Conservation (phyloP, 2,113 vertebrate species). For the Microcebus ravelobensis region DNA sequence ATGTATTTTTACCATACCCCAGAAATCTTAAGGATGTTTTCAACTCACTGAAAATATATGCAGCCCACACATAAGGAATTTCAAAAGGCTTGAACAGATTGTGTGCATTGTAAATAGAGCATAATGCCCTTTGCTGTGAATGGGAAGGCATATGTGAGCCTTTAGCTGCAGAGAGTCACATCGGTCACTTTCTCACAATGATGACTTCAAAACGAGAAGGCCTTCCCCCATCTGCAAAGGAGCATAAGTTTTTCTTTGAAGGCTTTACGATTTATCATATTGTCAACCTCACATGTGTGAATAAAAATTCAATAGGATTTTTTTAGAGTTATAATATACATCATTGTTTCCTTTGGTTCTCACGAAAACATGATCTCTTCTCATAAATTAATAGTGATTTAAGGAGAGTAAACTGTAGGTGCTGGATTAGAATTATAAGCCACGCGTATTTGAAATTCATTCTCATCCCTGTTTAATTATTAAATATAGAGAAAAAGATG, state of each 20-base stretch:
- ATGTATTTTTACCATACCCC: background rate
- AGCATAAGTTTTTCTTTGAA: background rate
- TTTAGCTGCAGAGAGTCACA: background rate
- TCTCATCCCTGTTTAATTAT: background rate
- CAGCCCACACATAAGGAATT: conserved; percentile 43
- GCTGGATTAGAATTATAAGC: background rate
- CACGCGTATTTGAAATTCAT: background rate
- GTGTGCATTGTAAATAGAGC: conserved; percentile 5
- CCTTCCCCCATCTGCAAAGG: background rate
- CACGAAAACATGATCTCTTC: background rate
- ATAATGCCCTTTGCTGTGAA: conserved; percentile 11
- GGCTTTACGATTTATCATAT: background rate
- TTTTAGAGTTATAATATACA: background rate
- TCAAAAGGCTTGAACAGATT: conserved; percentile 49
- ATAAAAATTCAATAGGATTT: background rate
- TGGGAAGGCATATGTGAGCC: background rate
- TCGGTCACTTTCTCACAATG: conserved; percentile 39
- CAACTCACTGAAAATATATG: background rate
- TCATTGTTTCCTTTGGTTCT: conserved; percentile 4
- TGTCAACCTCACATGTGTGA: background rate
- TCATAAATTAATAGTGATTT: background rate
- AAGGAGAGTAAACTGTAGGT: background rate
- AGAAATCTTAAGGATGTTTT: conserved; percentile 43
- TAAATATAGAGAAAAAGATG: background rate
- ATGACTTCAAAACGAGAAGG: conserved; percentile 1